Base-by-base conservation (phyloP, 2,113 vertebrate species). In the Steatornis caripensis region DNA sequence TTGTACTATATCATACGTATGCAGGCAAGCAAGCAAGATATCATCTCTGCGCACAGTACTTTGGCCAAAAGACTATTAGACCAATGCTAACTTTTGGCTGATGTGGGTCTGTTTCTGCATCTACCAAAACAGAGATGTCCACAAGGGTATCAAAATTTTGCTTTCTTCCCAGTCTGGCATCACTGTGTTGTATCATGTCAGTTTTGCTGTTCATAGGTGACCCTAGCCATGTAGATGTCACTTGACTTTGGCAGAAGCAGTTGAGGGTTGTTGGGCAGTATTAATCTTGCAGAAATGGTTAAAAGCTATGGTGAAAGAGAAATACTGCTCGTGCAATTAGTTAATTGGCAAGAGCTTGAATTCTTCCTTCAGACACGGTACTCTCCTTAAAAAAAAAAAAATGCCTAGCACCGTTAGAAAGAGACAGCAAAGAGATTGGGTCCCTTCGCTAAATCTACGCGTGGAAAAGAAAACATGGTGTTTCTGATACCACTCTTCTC, bases 151-250 rank as follows among this genome's bases (percentile, higher is more conserved):
- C 6, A 51, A 30, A 55, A 1, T 45, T 85, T 43, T 82, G 12
- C 29, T 62, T 78, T 54, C 14, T 46, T 68, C 24, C 26, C 26
- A 29, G 3, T 9, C 18, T 43, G 53, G 22, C 37, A 66, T 51
- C 32, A 10, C 43, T 60, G 41, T 0, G 0, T 11, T 54, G 34
- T 24, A 9, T 51, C 15, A 7, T 12, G 3, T 74, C 71, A 41
- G 36, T 32, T 8, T 8, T 60, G 45, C 10, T 69, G 24, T 32
- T 60, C 37, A 27, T 12, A 29, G 34, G 21, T 39, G 13, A 54
- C 36, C 51, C 15, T 36, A 53, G 20, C 7, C 16, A 21, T 41
- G 13, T 1, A 48, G 54, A 36, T 4, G 19, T 8, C 64, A 58
- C 1, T 1, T 32, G 17, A 16, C 27, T 12, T 7, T 48, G 72